phyloP scores from a whole-genome alignment of 2,797 vertebrate species.

The Chelon auratus region DNA sequence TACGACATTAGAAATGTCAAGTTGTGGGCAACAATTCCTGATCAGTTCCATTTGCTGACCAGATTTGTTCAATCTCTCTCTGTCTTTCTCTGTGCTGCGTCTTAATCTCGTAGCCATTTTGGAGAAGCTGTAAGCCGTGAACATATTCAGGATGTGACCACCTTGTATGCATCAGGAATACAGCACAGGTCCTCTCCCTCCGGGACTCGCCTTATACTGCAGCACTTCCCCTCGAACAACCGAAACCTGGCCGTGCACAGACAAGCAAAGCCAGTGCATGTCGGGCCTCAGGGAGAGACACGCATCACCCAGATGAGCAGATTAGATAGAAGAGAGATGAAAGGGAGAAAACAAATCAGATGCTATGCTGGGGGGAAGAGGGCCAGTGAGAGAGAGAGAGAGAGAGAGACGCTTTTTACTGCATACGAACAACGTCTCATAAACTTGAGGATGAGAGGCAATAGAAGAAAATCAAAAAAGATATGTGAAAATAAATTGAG shows the following conservation, averaged over 20 bases:
- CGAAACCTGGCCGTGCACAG: slow-evolving; percentile 62
- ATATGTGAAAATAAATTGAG: slow-evolving; percentile 44
- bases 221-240: slow-evolving; percentile 48
- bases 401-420: slow-evolving; percentile 7
- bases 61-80: background rate
- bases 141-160: slow-evolving; percentile 48
- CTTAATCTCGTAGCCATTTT: background rate
- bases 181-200: slow-evolving; percentile 42
- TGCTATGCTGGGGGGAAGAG: slow-evolving; percentile 22
- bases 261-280: slow-evolving; percentile 61
- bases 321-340: slow-evolving; percentile 55
- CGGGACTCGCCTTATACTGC: slow-evolving; percentile 45
- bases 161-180: slow-evolving; percentile 21
- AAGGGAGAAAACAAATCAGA: slow-evolving; percentile 51
- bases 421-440: background rate
- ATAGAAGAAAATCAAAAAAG: slow-evolving; percentile 27
- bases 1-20: background rate
- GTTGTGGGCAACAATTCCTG: background rate
- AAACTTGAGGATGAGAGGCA: slow-evolving; percentile 13
- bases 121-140: slow-evolving; percentile 24
- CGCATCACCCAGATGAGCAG: slow-evolving; percentile 52
- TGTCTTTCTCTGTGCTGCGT: background rate
- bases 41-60: background rate
- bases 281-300: slow-evolving; percentile 51
- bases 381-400: slow-evolving; percentile 10